Evolutionary conservation across 2,888 invertebrate genomes (phyloP), one percentile per base, ranked within the genome.

Genomic region (Synanthedon myopaeformis): DNA sequence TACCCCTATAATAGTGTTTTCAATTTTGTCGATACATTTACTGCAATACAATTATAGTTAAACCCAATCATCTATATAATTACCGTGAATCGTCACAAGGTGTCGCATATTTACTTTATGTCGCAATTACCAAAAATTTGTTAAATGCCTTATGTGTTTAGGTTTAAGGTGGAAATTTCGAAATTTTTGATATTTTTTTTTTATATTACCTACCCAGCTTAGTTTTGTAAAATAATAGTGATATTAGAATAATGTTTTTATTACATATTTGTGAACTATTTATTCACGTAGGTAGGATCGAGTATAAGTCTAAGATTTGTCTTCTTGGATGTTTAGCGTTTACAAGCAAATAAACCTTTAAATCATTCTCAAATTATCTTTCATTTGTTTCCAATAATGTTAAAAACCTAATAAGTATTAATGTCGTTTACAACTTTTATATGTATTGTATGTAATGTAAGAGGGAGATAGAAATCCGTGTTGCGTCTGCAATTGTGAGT

Each of bases 251-350:
- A 79, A 77, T 69, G 72, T 79, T 79, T 79, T 72, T 69, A 77
- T 70, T 72, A 72, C 74, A 79, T 78, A 78, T 76, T 81, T 78
- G 72, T 82, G 74, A 76, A 73, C 70, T 85, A 83, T 83, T 83
- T 83, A 85, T 84, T 82, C 80, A 69, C 74, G 81, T 79, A 79
- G 76, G 65, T 68, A 70, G 75, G 70, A 78, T 72, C 78, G 79
- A 79, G 73, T 65, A 74, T 82, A 82, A 79, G 59, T 69, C 54
- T 83, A 82, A 80, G 76, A 72, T 70, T 19, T 72, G 70, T 77
- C 76, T 76, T 76, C 72, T 78, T 78, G 69, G 74, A 83, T 85
- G 82, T 84, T 84, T 80, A 76, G 79, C 66, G 79, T 81, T 82
- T 81, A 82, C 72, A 77, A 76, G 71, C 76, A 73, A 83, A 81